Conservation (phyloP, 1,140 invertebrate species). For the Tetraneura akinire region DNA sequence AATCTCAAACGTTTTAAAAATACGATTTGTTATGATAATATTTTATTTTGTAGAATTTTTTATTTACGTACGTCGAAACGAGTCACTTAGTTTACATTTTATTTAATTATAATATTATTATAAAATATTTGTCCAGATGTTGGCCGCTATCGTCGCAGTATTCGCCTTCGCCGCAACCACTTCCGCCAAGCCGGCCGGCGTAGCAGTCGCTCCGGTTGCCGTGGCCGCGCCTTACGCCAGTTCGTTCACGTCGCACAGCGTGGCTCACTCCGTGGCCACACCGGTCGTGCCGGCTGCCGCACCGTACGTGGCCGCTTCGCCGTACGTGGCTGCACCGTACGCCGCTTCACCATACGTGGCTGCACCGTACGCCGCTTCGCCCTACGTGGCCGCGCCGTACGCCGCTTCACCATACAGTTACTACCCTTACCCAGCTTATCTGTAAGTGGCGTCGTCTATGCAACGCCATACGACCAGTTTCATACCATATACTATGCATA, state of each 20-base stretch:
- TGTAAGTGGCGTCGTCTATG: neutral
- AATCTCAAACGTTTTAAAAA: no score
- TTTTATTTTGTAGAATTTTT: no score
- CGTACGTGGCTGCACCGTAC: conserved; percentile 54
- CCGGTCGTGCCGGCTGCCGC: conserved; percentile 61
- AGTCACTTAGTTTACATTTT: no score
- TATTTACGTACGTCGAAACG: no score
- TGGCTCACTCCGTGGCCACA: conserved; percentile 66
- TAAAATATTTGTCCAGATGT: no score
- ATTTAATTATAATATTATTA: no score
- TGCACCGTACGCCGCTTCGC: conserved; percentile 54
- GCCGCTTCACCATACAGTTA: conserved; percentile 53
- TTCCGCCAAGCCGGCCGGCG: neutral
- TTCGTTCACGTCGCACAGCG: conserved; percentile 66
- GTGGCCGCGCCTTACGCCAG: conserved; percentile 64
- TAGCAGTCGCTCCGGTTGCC: conserved; percentile 61
- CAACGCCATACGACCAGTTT: no score
- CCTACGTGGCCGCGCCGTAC: neutral
- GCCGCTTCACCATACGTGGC: conserved; percentile 54
- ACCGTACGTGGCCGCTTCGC: neutral
- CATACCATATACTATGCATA: no score
- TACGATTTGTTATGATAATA: no score
- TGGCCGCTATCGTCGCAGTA: neutral
- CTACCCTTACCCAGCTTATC: conserved; percentile 27
- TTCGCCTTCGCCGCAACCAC: neutral